Evolutionary conservation across 2,888 invertebrate species (phyloP).

Genomic region (Chironomus riparius): DNA sequence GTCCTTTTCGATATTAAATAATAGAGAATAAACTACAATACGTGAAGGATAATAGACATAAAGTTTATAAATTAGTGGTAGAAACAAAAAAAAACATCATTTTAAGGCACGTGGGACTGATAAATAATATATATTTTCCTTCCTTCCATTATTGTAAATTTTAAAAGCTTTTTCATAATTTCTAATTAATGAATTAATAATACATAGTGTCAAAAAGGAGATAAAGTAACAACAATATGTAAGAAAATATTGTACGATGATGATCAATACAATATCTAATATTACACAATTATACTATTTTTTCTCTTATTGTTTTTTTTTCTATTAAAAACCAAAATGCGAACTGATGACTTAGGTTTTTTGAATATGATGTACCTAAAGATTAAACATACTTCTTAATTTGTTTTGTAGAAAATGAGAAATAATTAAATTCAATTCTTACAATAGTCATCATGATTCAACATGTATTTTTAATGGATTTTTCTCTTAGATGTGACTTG

Average conservation of each 20-base stretch:
- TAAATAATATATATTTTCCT: background rate
- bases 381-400: no score
- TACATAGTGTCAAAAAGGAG: background rate
- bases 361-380: no score
- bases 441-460: no score
- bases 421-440: no score
- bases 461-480: no score
- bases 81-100: background rate
- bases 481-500: no score
- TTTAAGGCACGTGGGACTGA: slow-evolving; percentile 1
- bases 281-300: no score
- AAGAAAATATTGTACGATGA: background rate
- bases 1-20: background rate
- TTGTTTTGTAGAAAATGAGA: no score
- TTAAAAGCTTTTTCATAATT: background rate
- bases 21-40: background rate
- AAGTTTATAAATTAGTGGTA: slow-evolving; percentile 1
- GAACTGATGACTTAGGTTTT: no score
- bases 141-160: slow-evolving; percentile 2
- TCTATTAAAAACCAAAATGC: no score
- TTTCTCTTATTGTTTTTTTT: no score
- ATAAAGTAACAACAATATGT: background rate
- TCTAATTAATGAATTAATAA: background rate
- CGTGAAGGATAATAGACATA: background rate
- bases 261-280: no score